Evolutionary conservation across 1,140 invertebrate genomes (phyloP), one percentile per base, ranked within the genome.

Genomic region (Cydia pomonella): DNA sequence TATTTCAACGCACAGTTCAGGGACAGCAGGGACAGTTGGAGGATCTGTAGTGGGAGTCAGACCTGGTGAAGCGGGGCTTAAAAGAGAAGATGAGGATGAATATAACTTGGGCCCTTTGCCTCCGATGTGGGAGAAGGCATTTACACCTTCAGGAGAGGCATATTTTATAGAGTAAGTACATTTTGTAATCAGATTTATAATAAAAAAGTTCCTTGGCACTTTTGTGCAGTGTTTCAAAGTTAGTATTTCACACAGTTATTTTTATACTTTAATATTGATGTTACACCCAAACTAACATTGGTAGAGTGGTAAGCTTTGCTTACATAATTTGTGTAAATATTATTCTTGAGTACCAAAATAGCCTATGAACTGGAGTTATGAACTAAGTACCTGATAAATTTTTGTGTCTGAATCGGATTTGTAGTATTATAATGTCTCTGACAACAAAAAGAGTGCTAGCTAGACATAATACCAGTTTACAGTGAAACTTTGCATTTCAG

Each of bases 161-260:
- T 99, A 99, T 93, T 99, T 99, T 87, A 99, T 99, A 82, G 98
- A 99, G 98, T 99, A 94, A 95, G 97, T 96, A 23, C 7, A 59
- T 23, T 23, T 59, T 59, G 0, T 18, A n/a, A 50, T 21, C 53
- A 21, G 53, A 59, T 16, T 50, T 13, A 6, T n/a, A 16, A 16
- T 44, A 44, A 47, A 50, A n/a, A 13, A n/a, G 16, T 50, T 50
- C 6, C n/a, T 1, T 10, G n/a, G 4, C 9, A 59, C 16, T 59
- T 18, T 6, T 18, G 2, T 16, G 2, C 18, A 23, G 7, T 59
- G 23, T 12, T 59, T 59, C 3, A n/a, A 47, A n/a, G 33, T 38
- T 38, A 47, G 44, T 59, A 9, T 59, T 23, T 21, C 10, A 18
- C 5, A 50, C 21, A 59, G 53, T 23, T 59, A 59, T 59, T 59